These are phyloP conservation scores for Lytechinus variegatus DNA, from an alignment of 35 echinoderm and acorn worm species.

Conservation along the genomic window DNA sequence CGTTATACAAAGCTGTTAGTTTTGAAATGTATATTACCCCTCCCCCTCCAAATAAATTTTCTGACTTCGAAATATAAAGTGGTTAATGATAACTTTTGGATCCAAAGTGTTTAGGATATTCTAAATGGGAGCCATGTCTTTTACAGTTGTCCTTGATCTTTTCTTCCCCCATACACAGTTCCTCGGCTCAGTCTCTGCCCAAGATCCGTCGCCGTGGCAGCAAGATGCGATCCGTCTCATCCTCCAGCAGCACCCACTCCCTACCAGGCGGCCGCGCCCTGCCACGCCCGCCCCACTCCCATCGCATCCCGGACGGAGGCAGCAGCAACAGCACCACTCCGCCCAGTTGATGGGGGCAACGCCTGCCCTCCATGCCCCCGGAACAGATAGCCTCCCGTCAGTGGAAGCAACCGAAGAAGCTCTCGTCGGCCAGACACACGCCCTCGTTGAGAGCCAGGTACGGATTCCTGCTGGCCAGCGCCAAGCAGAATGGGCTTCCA, in stretches of 20 bases:
- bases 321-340: constrained; percentile 60
- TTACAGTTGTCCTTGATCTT: background rate
- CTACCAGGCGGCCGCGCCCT: constrained; percentile 51
- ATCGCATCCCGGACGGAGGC: constrained; percentile 58
- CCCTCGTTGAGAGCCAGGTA: background rate
- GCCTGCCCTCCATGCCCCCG: constrained; percentile 61
- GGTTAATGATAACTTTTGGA: no score
- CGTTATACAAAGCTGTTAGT: no score
- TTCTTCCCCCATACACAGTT: constrained; percentile 48
- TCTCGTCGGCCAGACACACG: background rate
- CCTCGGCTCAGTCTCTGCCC: constrained; percentile 71
- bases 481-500: background rate
- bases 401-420: background rate
- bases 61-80: no score
- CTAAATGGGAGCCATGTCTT: no score
- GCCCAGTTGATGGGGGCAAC: constrained; percentile 74
- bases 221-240: constrained; percentile 76
- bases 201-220: constrained; percentile 69
- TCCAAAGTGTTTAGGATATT: no score
- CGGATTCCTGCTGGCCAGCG: background rate
- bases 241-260: constrained; percentile 63
- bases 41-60: no score
- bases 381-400: constrained; percentile 33
- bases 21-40: no score
- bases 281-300: constrained; percentile 71